Conservation (phyloP, 2,113 vertebrate genomes). For the Meleagris gallopavo region DNA sequence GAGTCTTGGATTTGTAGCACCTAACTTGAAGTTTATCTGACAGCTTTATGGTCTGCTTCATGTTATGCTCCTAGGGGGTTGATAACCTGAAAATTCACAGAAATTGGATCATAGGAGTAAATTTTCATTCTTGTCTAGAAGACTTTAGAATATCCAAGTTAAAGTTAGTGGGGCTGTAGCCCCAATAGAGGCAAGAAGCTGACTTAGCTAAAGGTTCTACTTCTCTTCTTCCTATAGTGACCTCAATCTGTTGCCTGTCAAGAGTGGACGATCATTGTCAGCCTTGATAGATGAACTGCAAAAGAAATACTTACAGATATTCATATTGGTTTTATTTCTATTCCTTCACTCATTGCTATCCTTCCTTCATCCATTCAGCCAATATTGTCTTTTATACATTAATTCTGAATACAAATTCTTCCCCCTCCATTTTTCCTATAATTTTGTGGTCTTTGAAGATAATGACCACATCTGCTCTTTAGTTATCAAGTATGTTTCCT, state of each 20-base stretch:
- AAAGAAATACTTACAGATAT: slow-evolving; percentile 59
- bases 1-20: background rate
- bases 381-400: slow-evolving; percentile 41
- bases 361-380: slow-evolving; percentile 15
- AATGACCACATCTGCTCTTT: slow-evolving; percentile 56
- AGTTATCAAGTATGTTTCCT: slow-evolving; percentile 63
- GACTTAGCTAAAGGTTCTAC: background rate
- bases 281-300: background rate
- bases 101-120: background rate
- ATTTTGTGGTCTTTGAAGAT: slow-evolving; percentile 61
- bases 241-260: slow-evolving; percentile 20
- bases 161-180: background rate
- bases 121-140: slow-evolving; percentile 19
- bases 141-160: background rate
- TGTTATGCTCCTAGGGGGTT: background rate
- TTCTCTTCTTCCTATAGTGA: background rate
- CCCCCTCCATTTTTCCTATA: background rate
- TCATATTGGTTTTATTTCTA: slow-evolving; percentile 62
- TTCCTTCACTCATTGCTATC: background rate
- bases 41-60: background rate
- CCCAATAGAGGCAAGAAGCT: background rate
- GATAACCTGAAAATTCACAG: background rate
- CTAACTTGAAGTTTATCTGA: background rate
- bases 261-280: slow-evolving; percentile 28
- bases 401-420: slow-evolving; percentile 41